Conservation (phyloP, 2,113 vertebrate genomes). For the Seriola dumerili region DNA sequence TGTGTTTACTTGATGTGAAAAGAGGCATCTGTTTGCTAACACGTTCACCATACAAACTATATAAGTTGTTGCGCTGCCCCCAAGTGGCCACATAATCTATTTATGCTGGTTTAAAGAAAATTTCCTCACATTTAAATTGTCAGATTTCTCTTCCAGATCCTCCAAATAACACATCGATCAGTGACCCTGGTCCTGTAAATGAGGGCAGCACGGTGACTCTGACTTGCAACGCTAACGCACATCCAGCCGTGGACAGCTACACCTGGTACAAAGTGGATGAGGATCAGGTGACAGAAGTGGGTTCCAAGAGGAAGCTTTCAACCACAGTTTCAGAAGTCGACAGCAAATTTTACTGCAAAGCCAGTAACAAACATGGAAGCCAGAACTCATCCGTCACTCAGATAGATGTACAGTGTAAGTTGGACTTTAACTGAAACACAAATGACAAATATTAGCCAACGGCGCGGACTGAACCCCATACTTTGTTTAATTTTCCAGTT, state of each 20-base stretch:
- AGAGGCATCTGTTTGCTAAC: no score
- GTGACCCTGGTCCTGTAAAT: slow-evolving; percentile 47
- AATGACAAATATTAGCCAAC: not conserved
- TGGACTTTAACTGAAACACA: not conserved
- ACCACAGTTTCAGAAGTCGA: slow-evolving; percentile 42
- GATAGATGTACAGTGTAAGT: slow-evolving; percentile 75
- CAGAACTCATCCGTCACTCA: slow-evolving; percentile 69
- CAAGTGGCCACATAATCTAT: not conserved
- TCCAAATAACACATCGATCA: slow-evolving; percentile 73
- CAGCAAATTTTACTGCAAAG: slow-evolving; percentile 66
- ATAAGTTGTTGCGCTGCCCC: no score
- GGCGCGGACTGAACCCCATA: not conserved
- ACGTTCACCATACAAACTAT: no score
- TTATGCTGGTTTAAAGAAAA: not conserved
- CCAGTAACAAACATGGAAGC: slow-evolving; percentile 61
- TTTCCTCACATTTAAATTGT: not conserved
- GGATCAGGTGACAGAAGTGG: slow-evolving; percentile 34
- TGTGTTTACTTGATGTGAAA: no score
- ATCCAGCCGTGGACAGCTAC: slow-evolving; percentile 73
- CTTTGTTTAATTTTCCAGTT: slow-evolving; percentile 57
- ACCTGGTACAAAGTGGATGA: slow-evolving; percentile 75
- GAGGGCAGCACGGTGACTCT: slow-evolving; percentile 69
- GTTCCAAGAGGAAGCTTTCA: not conserved
- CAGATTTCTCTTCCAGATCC: slow-evolving; percentile 63
- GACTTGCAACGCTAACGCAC: slow-evolving; percentile 72